Base-by-base conservation (phyloP, 92 coral and sea anemone genomes). In the Ricordea florida region DNA sequence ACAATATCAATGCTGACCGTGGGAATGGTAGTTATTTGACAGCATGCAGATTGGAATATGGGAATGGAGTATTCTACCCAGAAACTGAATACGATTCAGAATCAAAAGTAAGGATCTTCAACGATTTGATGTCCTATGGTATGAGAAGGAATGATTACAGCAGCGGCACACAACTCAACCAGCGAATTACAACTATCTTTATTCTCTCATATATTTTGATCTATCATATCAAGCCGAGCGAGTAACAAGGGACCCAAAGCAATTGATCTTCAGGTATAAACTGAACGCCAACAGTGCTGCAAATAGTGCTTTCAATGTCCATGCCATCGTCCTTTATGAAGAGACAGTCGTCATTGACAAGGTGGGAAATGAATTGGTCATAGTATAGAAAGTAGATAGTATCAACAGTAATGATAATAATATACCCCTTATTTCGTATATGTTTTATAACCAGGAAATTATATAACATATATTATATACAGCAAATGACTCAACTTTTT, bases 321-420 rank as follows among this genome's bases (percentile, higher is more conserved):
- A 70, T 40, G 78, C 78, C 2, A 2, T 52, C 5, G 52, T 52
- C 5, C 35, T 72, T 0, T 57, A 71, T 56, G 67, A 71, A 11
- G 50, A 61, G 5, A 37, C 25, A 1, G 30, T 61, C 1, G 10
- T 8, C 14, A 41, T 61, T 3, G 69, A 61, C 16, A 61, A 61
- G 10, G 10, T 56, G 0, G 62, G 62, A 3, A 56, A 56, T 15
- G 62, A 56, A n/a, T 56, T 56, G 41, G 62, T 56, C 18, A 56
- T 56, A 2, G 62, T 16, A n/a, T 30, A n/a, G 33, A 11, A 0
- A 1, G n/a, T n/a, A n/a, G n/a, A n/a, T n/a, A n/a, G n/a, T n/a
- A n/a, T n/a, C n/a, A n/a, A n/a, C n/a, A n/a, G n/a, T 8, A 6
- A 8, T 45, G 22, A 45, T 14, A 20, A 50, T 50, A 2, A 10